Evolutionary conservation across 2,113 vertebrate species (phyloP).

Genomic region (Oryzias celebensis): DNA sequence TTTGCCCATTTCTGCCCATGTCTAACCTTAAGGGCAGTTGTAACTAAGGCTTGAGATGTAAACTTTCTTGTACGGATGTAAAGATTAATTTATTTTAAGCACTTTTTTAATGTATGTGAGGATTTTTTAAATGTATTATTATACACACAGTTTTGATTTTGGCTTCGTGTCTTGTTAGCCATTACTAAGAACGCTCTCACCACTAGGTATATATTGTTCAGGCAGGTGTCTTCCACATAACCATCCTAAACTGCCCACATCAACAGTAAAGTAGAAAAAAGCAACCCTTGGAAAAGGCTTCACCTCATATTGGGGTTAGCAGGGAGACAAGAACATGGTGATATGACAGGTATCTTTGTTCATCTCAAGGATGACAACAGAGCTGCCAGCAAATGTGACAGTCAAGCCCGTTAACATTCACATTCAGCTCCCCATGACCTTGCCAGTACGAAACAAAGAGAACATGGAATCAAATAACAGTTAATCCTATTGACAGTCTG

Average conservation of each 20-base stretch:
- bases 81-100: too few species aligned
- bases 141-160: too few species aligned
- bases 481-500: conserved; percentile 21
- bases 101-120: too few species aligned
- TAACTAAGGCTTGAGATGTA: too few species aligned
- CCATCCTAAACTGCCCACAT: conserved; percentile 24
- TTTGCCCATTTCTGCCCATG: too few species aligned
- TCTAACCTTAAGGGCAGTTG: too few species aligned
- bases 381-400: conserved; percentile 62
- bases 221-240: conserved; percentile 32
- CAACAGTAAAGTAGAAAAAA: conserved; percentile 26
- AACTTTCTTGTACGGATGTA: too few species aligned
- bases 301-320: conserved; percentile 61
- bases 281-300: conserved; percentile 58
- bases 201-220: background rate
- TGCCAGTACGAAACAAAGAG: conserved; percentile 7
- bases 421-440: conserved; percentile 20
- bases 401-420: conserved; percentile 53
- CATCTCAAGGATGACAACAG: conserved; percentile 45
- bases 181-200: too few species aligned
- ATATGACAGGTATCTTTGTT: conserved; percentile 73
- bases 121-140: too few species aligned
- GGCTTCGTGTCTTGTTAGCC: too few species aligned
- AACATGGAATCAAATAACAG: conserved; percentile 2
- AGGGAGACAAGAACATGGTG: conserved; percentile 30